These are phyloP conservation scores for Platyura marginata DNA, from an alignment of 1,140 invertebrate species.

Conservation along the genomic window DNA sequence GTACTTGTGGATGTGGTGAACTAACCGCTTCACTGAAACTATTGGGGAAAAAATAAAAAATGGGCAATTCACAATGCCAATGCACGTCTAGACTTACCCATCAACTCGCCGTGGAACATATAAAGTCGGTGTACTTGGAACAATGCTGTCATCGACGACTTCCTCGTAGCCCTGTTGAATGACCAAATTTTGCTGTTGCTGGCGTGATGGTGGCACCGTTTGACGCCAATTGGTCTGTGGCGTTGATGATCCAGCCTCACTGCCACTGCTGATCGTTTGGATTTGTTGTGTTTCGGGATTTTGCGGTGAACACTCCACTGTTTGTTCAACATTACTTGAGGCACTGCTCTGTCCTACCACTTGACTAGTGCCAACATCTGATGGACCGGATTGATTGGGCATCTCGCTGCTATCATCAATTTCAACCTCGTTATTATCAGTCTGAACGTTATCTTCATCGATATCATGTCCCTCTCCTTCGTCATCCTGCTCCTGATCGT, in stretches of 20 bases:
- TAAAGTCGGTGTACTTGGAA: conserved; percentile 76
- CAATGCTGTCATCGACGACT: conserved; percentile 70
- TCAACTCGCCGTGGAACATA: conserved; percentile 67
- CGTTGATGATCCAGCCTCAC: conserved; percentile 10
- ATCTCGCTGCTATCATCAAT: conserved; percentile 43
- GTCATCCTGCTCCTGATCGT: conserved; percentile 30
- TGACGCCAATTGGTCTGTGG: conserved; percentile 13
- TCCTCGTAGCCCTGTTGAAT: conserved; percentile 37
- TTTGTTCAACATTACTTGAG: conserved; percentile 6
- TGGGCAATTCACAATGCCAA: background rate
- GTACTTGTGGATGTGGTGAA: conserved; percentile 52
- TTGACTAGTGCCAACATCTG: conserved; percentile 6
- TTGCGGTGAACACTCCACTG: conserved; percentile 20
- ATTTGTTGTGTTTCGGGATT: conserved; percentile 25
- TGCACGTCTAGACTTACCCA: conserved; percentile 27
- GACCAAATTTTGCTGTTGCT: conserved; percentile 8
- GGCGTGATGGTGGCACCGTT: conserved; percentile 10
- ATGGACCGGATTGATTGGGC: conserved; percentile 30
- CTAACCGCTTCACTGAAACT: conserved; percentile 59
- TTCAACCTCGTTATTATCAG: conserved; percentile 46
- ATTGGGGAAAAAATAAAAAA: background rate
- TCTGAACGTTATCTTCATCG: conserved; percentile 18
- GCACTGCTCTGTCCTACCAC: conserved; percentile 5
- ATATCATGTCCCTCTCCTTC: conserved; percentile 23
- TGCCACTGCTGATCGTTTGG: conserved; percentile 35